Base-by-base conservation (phyloP, 2,113 vertebrate genomes). In the Toxotes chatareus region DNA sequence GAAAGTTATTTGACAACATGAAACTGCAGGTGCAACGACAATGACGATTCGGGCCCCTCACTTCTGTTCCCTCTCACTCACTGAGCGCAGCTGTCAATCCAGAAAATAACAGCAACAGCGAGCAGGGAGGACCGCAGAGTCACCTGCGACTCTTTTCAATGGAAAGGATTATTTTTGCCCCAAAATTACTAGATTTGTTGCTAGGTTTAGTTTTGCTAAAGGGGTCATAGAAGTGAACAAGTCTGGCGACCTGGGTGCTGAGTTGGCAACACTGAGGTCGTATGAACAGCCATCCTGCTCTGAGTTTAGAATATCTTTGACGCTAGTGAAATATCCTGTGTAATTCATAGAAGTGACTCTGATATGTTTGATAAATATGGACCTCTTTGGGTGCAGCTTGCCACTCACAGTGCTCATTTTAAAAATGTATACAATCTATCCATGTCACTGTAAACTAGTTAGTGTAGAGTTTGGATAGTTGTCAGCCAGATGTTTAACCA, bases 21-120 rank as follows among this genome's bases (percentile, higher is more conserved):
- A 46, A 46, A 17, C 5, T 7, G 16, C 16, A 49, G 16, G 14
- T 49, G 49, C 19, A 51, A 51, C 19, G n/a, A 19, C 49, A 21
- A 27, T 27, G 27, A 51, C 6, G 7, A 51, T n/a, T n/a, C n/a
- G 2, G 19, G 21, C 9, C 49, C 49, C 49, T n/a, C 49, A 8
- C 7, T 49, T 49, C 17, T 63, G 44, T 64, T 64, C 23, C 44
- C 44, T 76, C 23, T 38, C 16, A 23, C 67, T 51, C 7, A 27
- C 32, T 61, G 42, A 80, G 55, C 5, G 3, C 65, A 84, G 68
- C 84, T 81, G 68, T 56, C 32, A 32, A 53, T 13, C 12, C 72
- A 80, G 40, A 61, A 53, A 83, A 46, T 12, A 12, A 34, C 36
- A 83, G 63, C 40, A 36, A 65, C 16, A 65, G 38, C 19, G 14